These are phyloP conservation scores for Dasypolia templi DNA, from an alignment of 2,888 invertebrate species.

Conservation along the genomic window DNA sequence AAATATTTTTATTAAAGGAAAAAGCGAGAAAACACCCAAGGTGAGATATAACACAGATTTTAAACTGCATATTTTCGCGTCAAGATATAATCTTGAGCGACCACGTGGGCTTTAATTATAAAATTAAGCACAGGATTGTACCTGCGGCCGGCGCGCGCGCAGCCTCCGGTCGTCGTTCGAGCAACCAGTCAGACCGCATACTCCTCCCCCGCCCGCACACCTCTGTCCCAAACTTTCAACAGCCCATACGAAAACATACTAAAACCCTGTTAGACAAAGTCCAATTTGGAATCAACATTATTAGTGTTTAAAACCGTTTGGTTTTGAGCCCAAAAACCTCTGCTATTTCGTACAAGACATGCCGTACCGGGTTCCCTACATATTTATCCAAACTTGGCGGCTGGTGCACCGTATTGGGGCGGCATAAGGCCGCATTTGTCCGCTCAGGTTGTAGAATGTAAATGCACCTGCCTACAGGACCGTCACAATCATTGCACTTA, in stretches of 20 bases:
- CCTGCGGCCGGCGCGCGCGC: constrained; percentile 83
- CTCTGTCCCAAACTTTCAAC: constrained; percentile 80
- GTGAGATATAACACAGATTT: constrained; percentile 65
- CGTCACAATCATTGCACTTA: constrained; percentile 77
- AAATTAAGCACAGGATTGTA: constrained; percentile 80
- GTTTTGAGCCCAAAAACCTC: constrained; percentile 67
- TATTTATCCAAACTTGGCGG: constrained; percentile 79
- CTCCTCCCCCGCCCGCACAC: constrained; percentile 78
- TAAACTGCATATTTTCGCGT: constrained; percentile 70
- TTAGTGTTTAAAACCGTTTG: constrained; percentile 68
- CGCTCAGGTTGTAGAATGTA: constrained; percentile 75
- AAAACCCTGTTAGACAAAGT: constrained; percentile 62
- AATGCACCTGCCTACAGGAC: constrained; percentile 83
- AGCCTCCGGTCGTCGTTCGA: constrained; percentile 89
- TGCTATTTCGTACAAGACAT: constrained; percentile 86
- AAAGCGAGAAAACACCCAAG: constrained; percentile 51
- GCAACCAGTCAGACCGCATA: constrained; percentile 89
- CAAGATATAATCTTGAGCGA: constrained; percentile 69
- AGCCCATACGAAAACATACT: constrained; percentile 69
- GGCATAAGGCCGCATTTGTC: constrained; percentile 75
- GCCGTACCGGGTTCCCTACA: constrained; percentile 86
- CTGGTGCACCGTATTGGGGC: constrained; percentile 77
- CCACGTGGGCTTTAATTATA: constrained; percentile 81
- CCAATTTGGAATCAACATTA: constrained; percentile 52
- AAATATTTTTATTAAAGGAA: constrained; percentile 39